Conservation (phyloP, 2,797 vertebrate genomes). For the Tragopan temminckii region DNA sequence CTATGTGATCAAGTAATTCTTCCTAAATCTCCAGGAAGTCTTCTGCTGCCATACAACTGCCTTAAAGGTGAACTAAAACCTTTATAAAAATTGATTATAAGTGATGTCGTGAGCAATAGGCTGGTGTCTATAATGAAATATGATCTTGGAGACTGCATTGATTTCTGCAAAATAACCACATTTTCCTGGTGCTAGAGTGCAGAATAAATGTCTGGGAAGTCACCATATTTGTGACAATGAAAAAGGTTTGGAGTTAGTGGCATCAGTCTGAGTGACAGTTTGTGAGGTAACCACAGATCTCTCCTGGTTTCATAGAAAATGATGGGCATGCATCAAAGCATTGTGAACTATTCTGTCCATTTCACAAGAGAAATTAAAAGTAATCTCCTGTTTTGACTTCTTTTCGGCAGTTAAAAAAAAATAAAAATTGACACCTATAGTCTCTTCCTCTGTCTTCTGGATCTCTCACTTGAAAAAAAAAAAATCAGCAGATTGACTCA, state of each 20-base stretch:
- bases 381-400: background rate
- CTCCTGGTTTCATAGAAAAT: background rate
- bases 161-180: conserved; percentile 5
- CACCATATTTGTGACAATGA: rapidly evolving
- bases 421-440: background rate
- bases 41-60: background rate
- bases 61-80: background rate
- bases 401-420: too few species aligned
- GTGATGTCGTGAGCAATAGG: background rate
- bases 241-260: background rate
- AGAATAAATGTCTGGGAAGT: background rate
- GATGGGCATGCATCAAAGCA: background rate
- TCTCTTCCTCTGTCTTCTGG: background rate
- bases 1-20: background rate
- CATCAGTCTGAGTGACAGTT: background rate
- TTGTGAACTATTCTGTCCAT: background rate
- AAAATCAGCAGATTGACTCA: background rate
- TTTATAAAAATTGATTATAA: conserved; percentile 34
- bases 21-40: conserved; percentile 6
- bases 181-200: background rate
- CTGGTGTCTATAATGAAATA: conserved; percentile 14
- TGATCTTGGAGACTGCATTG: background rate
- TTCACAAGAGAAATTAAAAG: background rate
- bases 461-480: background rate
- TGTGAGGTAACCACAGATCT: background rate